These are phyloP conservation scores for Corythornis vintsioides DNA, from an alignment of 2,113 vertebrate species.

Conservation along the genomic window DNA sequence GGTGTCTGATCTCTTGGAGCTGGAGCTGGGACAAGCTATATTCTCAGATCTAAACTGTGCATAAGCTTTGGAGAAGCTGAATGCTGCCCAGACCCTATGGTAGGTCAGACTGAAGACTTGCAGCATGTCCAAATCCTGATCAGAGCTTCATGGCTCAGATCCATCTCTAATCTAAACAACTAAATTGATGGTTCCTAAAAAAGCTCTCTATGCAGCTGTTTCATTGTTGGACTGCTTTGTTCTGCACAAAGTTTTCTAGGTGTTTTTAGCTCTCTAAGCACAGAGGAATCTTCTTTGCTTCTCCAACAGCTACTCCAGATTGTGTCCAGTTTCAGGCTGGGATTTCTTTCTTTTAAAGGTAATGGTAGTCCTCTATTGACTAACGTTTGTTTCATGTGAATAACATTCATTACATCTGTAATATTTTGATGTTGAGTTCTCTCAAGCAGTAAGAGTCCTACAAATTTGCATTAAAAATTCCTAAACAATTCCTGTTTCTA, in stretches of 20 bases:
- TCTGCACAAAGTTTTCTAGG: background rate
- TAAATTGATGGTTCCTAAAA: background rate
- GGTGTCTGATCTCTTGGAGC: background rate
- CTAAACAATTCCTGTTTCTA: background rate
- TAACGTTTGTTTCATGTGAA: background rate
- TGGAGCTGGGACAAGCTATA: background rate
- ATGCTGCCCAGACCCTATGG: background rate
- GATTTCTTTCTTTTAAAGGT: background rate
- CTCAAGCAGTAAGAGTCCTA: background rate
- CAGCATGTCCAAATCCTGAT: background rate
- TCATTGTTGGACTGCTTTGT: background rate
- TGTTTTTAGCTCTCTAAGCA: background rate
- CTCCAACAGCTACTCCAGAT: background rate
- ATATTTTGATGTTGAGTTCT: background rate
- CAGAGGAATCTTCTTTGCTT: background rate
- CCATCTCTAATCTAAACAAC: background rate
- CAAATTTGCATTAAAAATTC: background rate
- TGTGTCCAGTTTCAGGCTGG: background rate
- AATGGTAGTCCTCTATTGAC: background rate
- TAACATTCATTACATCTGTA: background rate
- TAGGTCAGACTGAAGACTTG: background rate
- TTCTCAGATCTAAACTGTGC: background rate
- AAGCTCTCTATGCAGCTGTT: background rate
- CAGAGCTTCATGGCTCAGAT: background rate
- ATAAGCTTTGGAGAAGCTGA: background rate